Evolutionary conservation across 2,888 invertebrate genomes (phyloP), one percentile per base, ranked within the genome.

Genomic region (Dryococelus australis): DNA sequence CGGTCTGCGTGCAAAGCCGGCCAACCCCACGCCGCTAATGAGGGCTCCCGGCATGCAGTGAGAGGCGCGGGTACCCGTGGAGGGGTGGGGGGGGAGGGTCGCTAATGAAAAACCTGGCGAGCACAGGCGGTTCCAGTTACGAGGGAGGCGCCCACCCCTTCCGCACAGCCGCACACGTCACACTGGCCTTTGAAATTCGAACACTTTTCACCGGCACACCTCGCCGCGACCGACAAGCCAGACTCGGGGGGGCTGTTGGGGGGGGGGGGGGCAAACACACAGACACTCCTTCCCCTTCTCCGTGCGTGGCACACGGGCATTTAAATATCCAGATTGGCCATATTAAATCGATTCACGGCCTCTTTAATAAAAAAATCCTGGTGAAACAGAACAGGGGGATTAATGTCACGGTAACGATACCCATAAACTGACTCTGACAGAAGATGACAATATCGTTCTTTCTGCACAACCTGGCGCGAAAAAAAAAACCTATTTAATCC

Each of bases 201-300:
- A 83, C 83, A 83, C 83, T 83, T 65, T 65, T 53, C 85, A 53
- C 85, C 26, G 79, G 43, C 87, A 81, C 83, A 85, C 43, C 85
- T 28, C 65, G 83, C 43, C 47, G 43, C 79, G 65, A 35, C 86
- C 43, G 47, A 85, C 78, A 43, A 86, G 65, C 47, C 91, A n/a
- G n/a, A n/a, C n/a, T n/a, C n/a, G 91, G 91, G 91, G 91, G 88
- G 51, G 87, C 87, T 43, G 43, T 86, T 86, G 88, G 89, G 12
- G 12, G 20, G 53, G 78, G 43, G 24, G 87, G 43, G 79, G 65
- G 27, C 78, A 65, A 65, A 65, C 65, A 65, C 65, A 24, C 65
- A 3, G 51, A 51, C 35, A 20, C n/a, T n/a, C 65, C 65, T 24
- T n/a, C 24, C 65, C 65, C 65, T 65, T 24, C 8, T 47, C 47